phyloP scores from a whole-genome alignment of 2,797 vertebrate genomes.

The Lophotriccus pileatus region DNA sequence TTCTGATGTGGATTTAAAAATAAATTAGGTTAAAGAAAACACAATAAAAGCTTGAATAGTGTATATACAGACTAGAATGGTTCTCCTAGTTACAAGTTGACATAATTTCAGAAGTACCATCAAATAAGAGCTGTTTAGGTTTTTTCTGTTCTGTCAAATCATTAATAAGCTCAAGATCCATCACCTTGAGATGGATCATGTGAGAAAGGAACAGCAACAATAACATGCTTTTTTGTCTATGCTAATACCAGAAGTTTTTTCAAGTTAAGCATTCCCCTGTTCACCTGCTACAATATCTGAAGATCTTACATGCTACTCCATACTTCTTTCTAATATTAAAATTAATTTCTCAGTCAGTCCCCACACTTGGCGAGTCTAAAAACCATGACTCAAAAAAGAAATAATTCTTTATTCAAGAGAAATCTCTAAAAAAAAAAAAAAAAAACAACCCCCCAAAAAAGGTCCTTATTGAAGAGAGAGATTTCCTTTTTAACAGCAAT shows the following conservation, averaged over 20 bases:
- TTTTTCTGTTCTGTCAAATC: neutral
- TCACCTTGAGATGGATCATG: neutral
- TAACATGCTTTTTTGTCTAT: neutral
- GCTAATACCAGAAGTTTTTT: neutral
- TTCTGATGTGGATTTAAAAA: neutral
- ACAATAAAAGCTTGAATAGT: neutral
- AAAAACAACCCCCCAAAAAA: neutral
- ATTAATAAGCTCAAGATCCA: neutral
- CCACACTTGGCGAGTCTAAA: neutral
- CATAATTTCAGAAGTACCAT: neutral
- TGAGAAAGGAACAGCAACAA: neutral
- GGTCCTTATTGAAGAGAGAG: neutral
- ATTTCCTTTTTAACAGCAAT: neutral
- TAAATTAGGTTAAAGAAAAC: neutral
- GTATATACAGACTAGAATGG: neutral
- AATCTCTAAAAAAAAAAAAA: neutral
- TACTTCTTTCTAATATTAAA: neutral
- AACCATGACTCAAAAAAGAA: neutral
- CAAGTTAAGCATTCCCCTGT: neutral
- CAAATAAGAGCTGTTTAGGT: neutral
- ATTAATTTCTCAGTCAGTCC: neutral
- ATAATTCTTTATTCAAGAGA: neutral
- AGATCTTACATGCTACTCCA: neutral
- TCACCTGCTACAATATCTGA: neutral
- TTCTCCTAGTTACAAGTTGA: neutral